Conservation (phyloP, 2,113 vertebrate genomes). For the Gnathonemus longibarbis region DNA sequence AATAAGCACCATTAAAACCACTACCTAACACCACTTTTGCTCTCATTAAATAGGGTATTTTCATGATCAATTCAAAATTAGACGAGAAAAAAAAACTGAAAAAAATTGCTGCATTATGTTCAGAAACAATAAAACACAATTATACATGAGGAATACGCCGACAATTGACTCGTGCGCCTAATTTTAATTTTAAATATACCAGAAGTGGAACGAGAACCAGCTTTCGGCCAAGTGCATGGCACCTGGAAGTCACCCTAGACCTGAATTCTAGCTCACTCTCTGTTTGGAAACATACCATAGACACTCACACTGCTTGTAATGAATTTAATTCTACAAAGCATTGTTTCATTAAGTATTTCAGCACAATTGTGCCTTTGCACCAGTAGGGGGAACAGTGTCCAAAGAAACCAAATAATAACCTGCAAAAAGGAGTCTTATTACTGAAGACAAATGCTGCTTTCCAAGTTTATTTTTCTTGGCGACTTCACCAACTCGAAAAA, state of each 20-base stretch:
- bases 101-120: background rate
- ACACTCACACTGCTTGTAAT: background rate
- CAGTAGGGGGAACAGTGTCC: slow-evolving; percentile 69
- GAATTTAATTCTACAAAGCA: slow-evolving; percentile 35
- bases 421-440: slow-evolving; percentile 32
- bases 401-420: slow-evolving; percentile 48
- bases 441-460: slow-evolving; percentile 11
- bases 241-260: background rate
- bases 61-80: background rate
- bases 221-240: background rate
- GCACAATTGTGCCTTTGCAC: slow-evolving; percentile 48
- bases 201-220: background rate
- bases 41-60: slow-evolving; percentile 20
- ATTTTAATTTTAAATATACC: background rate
- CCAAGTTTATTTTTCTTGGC: background rate
- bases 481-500: background rate
- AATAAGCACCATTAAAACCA: slow-evolving; percentile 63
- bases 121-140: background rate
- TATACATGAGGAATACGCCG: background rate
- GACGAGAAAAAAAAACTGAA: background rate
- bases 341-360: slow-evolving; percentile 37
- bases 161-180: background rate
- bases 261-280: background rate
- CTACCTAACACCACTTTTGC: slow-evolving; percentile 51
- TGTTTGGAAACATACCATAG: background rate